Percentiles rank a stretch among this genome's conserved stretches.
Evolutionary conservation across 2,113 vertebrate genomes (phyloP).

Genomic region (Nothobranchius kuhntae): DNA sequence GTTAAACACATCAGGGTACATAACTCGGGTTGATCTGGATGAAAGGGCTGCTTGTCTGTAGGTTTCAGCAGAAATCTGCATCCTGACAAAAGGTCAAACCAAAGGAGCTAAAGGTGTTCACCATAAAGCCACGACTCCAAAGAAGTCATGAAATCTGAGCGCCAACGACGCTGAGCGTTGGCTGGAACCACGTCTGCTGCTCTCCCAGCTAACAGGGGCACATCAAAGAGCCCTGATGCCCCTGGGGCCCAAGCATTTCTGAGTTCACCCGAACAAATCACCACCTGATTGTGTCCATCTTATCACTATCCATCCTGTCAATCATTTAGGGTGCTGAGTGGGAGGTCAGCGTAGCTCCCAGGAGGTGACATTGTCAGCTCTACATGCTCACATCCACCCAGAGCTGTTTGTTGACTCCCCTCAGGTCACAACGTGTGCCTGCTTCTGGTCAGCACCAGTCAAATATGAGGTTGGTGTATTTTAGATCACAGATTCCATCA

Average conservation of each 20-base stretch:
- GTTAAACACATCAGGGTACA: too few species aligned
- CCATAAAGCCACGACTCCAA: too few species aligned
- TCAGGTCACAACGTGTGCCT: conserved; percentile 63
- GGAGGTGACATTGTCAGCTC: conserved; percentile 13
- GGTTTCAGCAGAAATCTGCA: too few species aligned
- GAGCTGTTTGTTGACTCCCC: conserved; percentile 68
- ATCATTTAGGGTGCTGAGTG: conserved; percentile 4
- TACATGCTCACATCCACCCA: conserved; percentile 33
- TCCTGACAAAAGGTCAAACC: too few species aligned
- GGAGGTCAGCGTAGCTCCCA: not conserved
- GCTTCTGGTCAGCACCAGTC: conserved; percentile 66
- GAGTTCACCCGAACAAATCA: conserved; percentile 48
- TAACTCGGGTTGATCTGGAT: too few species aligned
- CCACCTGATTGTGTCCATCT: conserved; percentile 27
- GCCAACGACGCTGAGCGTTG: too few species aligned
- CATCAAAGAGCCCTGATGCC: conserved; percentile 58
- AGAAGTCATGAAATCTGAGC: too few species aligned
- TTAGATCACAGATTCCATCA: conserved; percentile 64
- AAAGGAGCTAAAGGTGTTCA: too few species aligned
- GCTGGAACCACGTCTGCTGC: conserved; percentile 40
- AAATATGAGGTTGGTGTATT: conserved; percentile 77
- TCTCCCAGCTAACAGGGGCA: conserved; percentile 31
- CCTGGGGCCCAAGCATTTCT: conserved; percentile 41
- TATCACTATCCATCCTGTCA: conserved; percentile 21
- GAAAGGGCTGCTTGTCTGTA: too few species aligned